Conservation (phyloP, 37 sponge, comb jelly and placozoan species). For the Theonella swinhoei region DNA sequence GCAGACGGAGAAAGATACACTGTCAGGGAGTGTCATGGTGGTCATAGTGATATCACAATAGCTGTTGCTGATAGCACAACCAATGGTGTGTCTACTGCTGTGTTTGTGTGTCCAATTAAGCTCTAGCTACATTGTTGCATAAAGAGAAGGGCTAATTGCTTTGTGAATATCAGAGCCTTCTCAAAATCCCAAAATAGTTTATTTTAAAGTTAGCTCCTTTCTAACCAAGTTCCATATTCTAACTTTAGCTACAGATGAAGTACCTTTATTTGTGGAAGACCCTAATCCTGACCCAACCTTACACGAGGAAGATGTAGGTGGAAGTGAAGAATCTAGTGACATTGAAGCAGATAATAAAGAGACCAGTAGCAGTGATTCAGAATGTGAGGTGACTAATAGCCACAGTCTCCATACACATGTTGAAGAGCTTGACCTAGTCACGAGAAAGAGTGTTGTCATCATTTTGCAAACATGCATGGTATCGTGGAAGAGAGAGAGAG, state of each 20-base stretch:
- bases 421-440: no score
- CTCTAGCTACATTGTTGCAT: no score
- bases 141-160: no score
- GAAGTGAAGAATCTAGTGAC: background rate
- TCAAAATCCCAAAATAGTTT: no score
- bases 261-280: background rate
- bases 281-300: background rate
- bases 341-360: no score
- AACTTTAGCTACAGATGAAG: background rate
- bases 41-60: background rate
- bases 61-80: slow-evolving; percentile 7
- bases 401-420: no score
- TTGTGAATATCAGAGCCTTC: no score
- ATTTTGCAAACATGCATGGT: no score
- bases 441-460: no score
- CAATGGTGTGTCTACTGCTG: background rate
- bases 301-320: background rate
- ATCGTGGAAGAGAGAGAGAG: background rate
- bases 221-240: background rate
- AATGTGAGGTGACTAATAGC: no score
- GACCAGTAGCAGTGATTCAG: background rate
- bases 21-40: background rate
- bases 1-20: background rate
- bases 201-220: background rate
- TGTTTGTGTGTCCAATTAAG: slow-evolving; percentile 6